Conservation (phyloP, 1,140 invertebrate species). For the Andrena cerasifolii region DNA sequence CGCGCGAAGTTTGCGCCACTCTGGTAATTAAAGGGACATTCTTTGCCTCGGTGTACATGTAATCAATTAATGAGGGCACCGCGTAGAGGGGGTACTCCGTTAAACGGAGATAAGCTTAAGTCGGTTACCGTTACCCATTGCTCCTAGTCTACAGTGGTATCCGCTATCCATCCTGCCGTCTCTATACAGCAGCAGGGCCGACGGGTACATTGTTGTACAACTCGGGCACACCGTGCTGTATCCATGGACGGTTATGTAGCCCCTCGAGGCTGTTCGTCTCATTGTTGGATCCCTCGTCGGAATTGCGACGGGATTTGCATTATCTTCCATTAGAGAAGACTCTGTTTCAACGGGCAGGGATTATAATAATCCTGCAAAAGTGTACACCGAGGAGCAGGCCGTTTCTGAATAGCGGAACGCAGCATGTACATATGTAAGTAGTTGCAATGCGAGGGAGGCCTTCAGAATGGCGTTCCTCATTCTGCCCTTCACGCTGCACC, state of each 20-base stretch:
- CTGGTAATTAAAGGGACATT: too few species aligned
- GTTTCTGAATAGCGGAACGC: background rate
- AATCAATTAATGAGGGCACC: background rate
- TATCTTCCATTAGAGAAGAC: constrained; percentile 44
- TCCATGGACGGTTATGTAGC: constrained; percentile 21
- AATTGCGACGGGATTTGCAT: constrained; percentile 46
- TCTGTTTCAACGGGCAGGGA: constrained; percentile 30
- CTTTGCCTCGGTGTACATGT: too few species aligned
- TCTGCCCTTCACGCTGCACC: too few species aligned
- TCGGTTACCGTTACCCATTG: constrained; percentile 37
- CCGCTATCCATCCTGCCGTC: constrained; percentile 36
- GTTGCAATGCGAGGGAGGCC: too few species aligned
- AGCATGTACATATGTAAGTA: too few species aligned
- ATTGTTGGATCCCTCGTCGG: constrained; percentile 46
- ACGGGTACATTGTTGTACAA: constrained; percentile 30
- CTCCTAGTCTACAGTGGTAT: constrained; percentile 1
- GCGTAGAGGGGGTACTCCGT: background rate
- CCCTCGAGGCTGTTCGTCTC: constrained; percentile 44
- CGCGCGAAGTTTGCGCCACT: too few species aligned
- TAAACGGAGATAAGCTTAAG: constrained; percentile 34
- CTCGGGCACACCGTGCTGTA: constrained; percentile 17
- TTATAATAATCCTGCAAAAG: constrained; percentile 27
- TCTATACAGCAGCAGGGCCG: constrained; percentile 1
- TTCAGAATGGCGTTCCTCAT: too few species aligned
- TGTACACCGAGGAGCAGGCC: background rate